These are phyloP conservation scores for Lepisosteus osseus DNA, from an alignment of 2,113 vertebrate species.

Conservation along the genomic window DNA sequence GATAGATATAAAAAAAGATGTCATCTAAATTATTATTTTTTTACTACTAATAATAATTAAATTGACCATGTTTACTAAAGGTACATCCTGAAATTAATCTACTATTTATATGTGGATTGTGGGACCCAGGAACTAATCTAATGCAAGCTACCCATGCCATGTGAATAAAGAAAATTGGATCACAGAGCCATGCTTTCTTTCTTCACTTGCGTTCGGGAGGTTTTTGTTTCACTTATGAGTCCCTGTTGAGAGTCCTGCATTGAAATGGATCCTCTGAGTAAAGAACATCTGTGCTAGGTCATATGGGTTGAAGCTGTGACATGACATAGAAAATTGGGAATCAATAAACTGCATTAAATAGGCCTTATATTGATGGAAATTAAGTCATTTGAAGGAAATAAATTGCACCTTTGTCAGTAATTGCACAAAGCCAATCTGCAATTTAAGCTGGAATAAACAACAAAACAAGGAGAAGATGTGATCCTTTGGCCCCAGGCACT, in stretches of 20 bases:
- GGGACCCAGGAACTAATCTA: too few relatives aligned
- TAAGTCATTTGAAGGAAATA: constrained; percentile 14
- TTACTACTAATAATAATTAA: too few relatives aligned
- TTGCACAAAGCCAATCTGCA: constrained; percentile 9
- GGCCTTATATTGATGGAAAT: constrained; percentile 14
- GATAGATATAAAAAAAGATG: too few relatives aligned
- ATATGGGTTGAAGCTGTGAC: not conserved
- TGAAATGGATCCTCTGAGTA: constrained; percentile 4
- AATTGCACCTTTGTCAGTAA: constrained; percentile 13
- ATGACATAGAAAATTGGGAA: constrained; percentile 36
- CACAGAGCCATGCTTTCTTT: too few relatives aligned
- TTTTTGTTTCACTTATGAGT: constrained; percentile 8
- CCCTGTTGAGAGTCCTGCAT: not conserved
- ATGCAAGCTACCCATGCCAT: too few relatives aligned
- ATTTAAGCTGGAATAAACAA: constrained; percentile 7
- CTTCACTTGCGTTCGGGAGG: too few relatives aligned
- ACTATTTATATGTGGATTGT: too few relatives aligned
- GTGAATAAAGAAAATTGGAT: too few relatives aligned
- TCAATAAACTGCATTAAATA: constrained; percentile 35
- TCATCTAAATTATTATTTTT: too few relatives aligned
- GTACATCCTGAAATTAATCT: too few relatives aligned
- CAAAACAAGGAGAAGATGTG: not conserved
- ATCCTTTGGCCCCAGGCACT: too few relatives aligned
- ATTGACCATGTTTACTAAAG: too few relatives aligned
- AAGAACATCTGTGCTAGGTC: not conserved